phyloP scores from a whole-genome alignment of 2,797 vertebrate genomes.

The Coregonus ussuriensis region DNA sequence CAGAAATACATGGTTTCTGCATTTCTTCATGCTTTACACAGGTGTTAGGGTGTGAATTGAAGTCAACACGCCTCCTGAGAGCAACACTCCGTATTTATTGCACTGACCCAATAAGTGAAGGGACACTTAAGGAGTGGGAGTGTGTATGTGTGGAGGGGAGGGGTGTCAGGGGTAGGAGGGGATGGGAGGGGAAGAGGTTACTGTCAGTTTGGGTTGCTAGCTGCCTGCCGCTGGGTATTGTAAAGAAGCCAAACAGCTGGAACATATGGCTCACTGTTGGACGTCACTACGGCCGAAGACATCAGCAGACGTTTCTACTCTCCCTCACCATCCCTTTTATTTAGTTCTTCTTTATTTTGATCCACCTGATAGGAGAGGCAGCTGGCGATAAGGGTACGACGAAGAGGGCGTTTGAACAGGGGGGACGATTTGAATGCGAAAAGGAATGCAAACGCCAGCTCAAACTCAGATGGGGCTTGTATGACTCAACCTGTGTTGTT shows the following conservation, averaged over 20 bases:
- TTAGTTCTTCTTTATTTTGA: conserved; percentile 38
- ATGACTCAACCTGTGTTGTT: conserved; percentile 28
- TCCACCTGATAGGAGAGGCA: conserved; percentile 27
- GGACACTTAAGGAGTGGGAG: conserved; percentile 54
- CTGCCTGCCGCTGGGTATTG: conserved; percentile 15
- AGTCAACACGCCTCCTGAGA: conserved; percentile 56
- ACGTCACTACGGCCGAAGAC: conserved; percentile 21
- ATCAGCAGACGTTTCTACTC: conserved; percentile 4
- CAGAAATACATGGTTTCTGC: background rate
- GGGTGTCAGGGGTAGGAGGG: conserved; percentile 22
- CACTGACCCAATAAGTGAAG: conserved; percentile 57
- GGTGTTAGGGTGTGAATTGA: conserved; percentile 59
- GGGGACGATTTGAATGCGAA: conserved; percentile 42
- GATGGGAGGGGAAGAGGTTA: conserved; percentile 37
- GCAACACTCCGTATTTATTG: conserved; percentile 63
- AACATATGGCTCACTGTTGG: conserved; percentile 64
- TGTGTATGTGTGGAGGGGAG: conserved; percentile 9
- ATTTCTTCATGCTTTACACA: conserved; percentile 62
- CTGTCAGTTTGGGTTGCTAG: conserved; percentile 49
- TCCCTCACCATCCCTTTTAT: conserved; percentile 9
- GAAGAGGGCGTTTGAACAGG: conserved; percentile 14
- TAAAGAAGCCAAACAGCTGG: conserved; percentile 47
- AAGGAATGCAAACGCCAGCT: conserved; percentile 22
- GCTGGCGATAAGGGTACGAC: conserved; percentile 19
- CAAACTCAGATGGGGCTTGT: conserved; percentile 21